Evolutionary conservation across 2,797 vertebrate genomes (phyloP).

Genomic region (Alectoris magna): DNA sequence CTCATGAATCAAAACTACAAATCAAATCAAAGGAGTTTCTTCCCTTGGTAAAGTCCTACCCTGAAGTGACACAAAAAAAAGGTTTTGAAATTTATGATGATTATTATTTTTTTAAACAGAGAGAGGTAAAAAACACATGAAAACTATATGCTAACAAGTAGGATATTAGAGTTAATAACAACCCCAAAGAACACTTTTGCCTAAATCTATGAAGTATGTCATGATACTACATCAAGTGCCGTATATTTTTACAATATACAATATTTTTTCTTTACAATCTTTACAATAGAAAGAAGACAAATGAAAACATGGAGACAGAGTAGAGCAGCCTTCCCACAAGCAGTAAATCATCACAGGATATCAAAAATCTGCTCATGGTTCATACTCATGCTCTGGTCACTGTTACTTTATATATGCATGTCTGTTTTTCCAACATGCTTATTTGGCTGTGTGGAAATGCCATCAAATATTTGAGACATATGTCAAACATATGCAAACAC

Average conservation of each 20-base stretch:
- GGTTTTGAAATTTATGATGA: not conserved
- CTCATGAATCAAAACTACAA: not conserved
- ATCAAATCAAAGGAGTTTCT: not conserved
- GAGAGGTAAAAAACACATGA: not conserved
- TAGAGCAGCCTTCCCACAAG: not conserved
- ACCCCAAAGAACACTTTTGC: not conserved
- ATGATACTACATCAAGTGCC: not conserved
- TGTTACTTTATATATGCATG: not conserved
- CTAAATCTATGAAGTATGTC: not conserved
- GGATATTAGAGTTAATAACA: not conserved
- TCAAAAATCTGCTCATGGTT: not conserved
- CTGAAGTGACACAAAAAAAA: not conserved
- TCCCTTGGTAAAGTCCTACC: not conserved
- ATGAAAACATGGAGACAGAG: not conserved
- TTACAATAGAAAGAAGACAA: not conserved
- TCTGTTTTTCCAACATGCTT: slow-evolving; percentile 34
- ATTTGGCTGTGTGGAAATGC: slow-evolving; percentile 16
- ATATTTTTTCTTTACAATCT: not conserved
- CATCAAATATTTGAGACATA: not conserved
- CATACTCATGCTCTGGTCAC: not conserved
- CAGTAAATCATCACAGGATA: not conserved
- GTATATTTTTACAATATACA: not conserved
- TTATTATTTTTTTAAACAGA: not conserved
- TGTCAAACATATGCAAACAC: slow-evolving; percentile 26
- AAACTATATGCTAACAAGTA: not conserved